Evolutionary conservation across 2,888 invertebrate species (phyloP), one percentile per base, ranked within the genome.

Genomic region (Agrilus biguttatus): DNA sequence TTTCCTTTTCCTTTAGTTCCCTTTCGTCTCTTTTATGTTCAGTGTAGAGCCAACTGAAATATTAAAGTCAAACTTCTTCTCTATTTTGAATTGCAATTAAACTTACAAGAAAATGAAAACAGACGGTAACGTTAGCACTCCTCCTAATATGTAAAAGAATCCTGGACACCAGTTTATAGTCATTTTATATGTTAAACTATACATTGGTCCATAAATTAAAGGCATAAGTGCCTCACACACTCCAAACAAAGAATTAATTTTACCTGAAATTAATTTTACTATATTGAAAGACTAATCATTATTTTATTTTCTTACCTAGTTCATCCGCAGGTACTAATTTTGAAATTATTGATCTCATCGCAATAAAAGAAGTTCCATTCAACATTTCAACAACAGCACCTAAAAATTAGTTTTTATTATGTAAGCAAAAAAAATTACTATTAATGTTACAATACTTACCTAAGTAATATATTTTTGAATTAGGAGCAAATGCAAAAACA

Each of bases 401-500:
- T 8, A 70, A 33, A 52, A 45, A 41, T 33, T 14, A 8, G 1
- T 28, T 14, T 19, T 14, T 14, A 33, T 12, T 17, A 1, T 23
- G 8, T 8, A 14, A 12, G 12, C 1, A 41, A n/a, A 10, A 8
- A 14, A 13, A 19, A 32, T 19, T 2, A 37, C 39, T 10, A 39
- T 14, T 13, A 23, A 21, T 28, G 5, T 19, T 23, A 39, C 38
- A 14, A 43, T 12, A 34, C 61, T 58, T 62, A 81, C 82, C 82
- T 54, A 85, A 70, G 57, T 86, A 86, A 60, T 86, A 80, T 53
- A 83, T 79, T 74, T 79, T 79, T 7, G 78, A 75, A 43, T 77
- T 75, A 1, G 77, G 74, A 2, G 86, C 80, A 57, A 85, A 86
- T 0, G 86, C 85, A 53, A 84, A 87, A 52, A 86, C 80, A 51